Base-by-base conservation (phyloP, 1,140 invertebrate species). In the Drosophila ironensis region DNA sequence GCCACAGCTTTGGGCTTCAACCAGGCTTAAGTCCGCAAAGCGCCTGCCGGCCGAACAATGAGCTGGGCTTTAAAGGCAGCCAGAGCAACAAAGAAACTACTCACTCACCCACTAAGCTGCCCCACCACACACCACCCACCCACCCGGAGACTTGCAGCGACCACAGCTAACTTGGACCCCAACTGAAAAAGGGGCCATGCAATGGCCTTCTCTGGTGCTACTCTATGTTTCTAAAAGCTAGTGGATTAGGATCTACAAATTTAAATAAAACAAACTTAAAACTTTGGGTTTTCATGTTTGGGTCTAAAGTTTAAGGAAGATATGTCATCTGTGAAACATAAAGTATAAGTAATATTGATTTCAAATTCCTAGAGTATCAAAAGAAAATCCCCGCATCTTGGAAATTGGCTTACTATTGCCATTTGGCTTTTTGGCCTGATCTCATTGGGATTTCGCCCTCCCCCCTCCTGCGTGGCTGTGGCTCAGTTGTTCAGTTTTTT, bases 1-100 rank as follows among this genome's bases (percentile, higher is more conserved):
- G 68, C 67, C 56, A 60, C 11, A 20, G 60, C 56, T 63, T 45
- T 59, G 24, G 50, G 42, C 63, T 68, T 68, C 11, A 25, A 11
- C 51, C 22, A n/a, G 27, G 16, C 53, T 60, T 70, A 44, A 45
- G 47, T 35, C 54, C 12, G 28, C 45, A 50, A 70, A 44, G 42
- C 24, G 14, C 33, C 20, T 35, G 64, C 28, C 42, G 57, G 30
- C 25, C 46, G 54, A 45, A 71, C 67, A 51, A 69, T 50, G 68
- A 63, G 37, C 6, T 27, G 30, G 20, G 24, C 24, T 47, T 47
- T 47, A 48, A 28, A 40, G 53, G 24, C 45, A 28, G 33, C 17
- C 7, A 16, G n/a, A n/a, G n/a, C 28, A 11, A n/a, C 3, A 42
- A 60, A 22, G 41, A 71, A 61, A 71, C 28, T 54, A 40, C 28